These are phyloP conservation scores for Dimorphilus gyrociliatus DNA, from an alignment of 2,888 invertebrate species.

Conservation along the genomic window DNA sequence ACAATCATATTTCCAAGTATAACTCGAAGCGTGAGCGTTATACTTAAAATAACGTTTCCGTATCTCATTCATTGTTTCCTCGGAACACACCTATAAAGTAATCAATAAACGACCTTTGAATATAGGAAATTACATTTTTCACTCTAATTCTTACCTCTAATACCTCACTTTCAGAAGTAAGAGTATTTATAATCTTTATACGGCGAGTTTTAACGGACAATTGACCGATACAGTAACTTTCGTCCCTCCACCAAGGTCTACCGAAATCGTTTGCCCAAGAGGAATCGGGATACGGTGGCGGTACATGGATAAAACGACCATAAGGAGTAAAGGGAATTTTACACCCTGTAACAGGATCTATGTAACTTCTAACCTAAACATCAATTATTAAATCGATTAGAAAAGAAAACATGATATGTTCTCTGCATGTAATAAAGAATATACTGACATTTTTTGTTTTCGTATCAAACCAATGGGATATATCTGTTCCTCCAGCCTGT, in stretches of 20 bases:
- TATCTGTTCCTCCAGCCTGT: slow-evolving; percentile 63
- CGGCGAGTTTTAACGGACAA: slow-evolving; percentile 53
- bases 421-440: too few relatives aligned
- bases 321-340: slow-evolving; percentile 46
- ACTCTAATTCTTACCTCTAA: slow-evolving; percentile 31
- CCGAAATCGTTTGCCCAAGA: slow-evolving; percentile 47
- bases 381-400: too few relatives aligned
- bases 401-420: too few relatives aligned
- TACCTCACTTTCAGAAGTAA: slow-evolving; percentile 44
- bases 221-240: slow-evolving; percentile 49
- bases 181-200: slow-evolving; percentile 55
- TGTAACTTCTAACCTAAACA: slow-evolving; percentile 33
- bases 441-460: slow-evolving; percentile 37
- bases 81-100: slow-evolving; percentile 56
- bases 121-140: too few relatives aligned
- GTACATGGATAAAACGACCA: slow-evolving; percentile 46
- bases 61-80: slow-evolving; percentile 60
- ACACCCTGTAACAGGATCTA: slow-evolving; percentile 43
- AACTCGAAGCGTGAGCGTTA: slow-evolving; percentile 57
- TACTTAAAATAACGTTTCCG: slow-evolving; percentile 49
- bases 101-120: too few relatives aligned
- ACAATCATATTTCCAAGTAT: slow-evolving; percentile 52
- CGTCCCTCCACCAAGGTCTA: slow-evolving; percentile 58
- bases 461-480: slow-evolving; percentile 61
- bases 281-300: slow-evolving; percentile 44